Evolutionary conservation across 2,888 invertebrate species (phyloP).

Genomic region (Sinohyriopsis cumingii): DNA sequence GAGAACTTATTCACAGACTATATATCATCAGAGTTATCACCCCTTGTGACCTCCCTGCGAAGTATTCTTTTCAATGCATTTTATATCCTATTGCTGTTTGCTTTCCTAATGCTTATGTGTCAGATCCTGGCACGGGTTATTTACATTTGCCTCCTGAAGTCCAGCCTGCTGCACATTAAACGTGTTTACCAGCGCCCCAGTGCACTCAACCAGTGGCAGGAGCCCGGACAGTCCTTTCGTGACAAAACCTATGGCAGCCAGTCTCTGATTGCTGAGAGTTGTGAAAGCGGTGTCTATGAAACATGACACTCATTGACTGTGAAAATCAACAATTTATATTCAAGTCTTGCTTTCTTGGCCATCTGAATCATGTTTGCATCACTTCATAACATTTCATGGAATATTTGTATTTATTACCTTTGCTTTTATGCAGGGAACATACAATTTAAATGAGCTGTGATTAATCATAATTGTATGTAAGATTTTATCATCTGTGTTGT

Average conservation of each 20-base stretch:
- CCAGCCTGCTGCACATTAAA: conserved; percentile 41
- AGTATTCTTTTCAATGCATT: conserved; percentile 47
- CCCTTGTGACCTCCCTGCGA: conserved; percentile 48
- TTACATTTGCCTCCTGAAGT: conserved; percentile 52
- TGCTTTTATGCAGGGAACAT: no score
- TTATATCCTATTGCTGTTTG: conserved; percentile 44
- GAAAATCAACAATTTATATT: no score
- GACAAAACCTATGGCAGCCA: conserved; percentile 54
- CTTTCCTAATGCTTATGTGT: conserved; percentile 51
- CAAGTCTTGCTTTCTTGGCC: no score
- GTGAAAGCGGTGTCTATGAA: conserved; percentile 62
- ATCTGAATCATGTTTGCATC: no score
- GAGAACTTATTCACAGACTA: conserved; percentile 32
- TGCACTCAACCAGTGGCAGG: conserved; percentile 21
- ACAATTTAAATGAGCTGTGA: no score
- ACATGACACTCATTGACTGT: no score
- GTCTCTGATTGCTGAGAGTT: conserved; percentile 60
- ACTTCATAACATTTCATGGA: no score
- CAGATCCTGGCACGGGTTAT: conserved; percentile 52
- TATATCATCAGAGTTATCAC: conserved; percentile 47
- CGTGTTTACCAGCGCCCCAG: conserved; percentile 34
- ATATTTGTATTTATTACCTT: no score
- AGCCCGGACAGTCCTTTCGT: conserved; percentile 20
- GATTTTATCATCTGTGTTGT: no score
- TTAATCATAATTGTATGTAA: no score